A percentile compares a stretch with the other conserved stretches of the same genome.
phyloP scores from a whole-genome alignment of 2,113 vertebrate species.

The Heptranchias perlo region DNA sequence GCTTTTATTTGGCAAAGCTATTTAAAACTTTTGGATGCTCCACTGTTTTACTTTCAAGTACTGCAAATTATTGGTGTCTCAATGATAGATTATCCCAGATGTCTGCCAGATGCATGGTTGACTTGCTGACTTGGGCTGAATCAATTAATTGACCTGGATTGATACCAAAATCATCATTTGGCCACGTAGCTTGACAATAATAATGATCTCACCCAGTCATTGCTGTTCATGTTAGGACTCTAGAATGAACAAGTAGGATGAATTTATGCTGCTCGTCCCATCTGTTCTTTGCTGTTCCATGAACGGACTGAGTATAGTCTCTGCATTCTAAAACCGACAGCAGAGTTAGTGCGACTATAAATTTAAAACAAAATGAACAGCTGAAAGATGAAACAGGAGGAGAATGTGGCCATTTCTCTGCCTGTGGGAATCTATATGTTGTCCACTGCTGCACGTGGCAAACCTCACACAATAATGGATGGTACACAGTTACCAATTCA shows the following conservation, averaged over 20 bases:
- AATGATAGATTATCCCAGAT: slow-evolving; percentile 10
- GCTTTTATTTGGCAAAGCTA: neutral
- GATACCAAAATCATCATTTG: slow-evolving; percentile 15
- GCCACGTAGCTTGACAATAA: slow-evolving; percentile 9
- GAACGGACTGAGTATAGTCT: neutral
- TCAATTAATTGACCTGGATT: slow-evolving; percentile 25
- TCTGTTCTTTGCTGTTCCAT: slow-evolving; percentile 5
- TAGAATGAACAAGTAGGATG: slow-evolving; percentile 27
- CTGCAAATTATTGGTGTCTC: slow-evolving; percentile 19
- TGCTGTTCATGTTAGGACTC: neutral
- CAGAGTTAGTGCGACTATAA: neutral
- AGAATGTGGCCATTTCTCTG: neutral
- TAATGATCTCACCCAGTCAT: neutral
- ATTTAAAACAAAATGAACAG: slow-evolving; percentile 15
- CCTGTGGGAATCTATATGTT: slow-evolving; percentile 1
- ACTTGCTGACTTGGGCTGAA: neutral
- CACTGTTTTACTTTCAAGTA: neutral
- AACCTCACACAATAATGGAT: neutral
- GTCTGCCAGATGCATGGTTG: neutral
- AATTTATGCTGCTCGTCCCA: slow-evolving; percentile 17
- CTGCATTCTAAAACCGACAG: slow-evolving; percentile 1
- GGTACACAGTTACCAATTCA: neutral
- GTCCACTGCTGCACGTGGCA: neutral
- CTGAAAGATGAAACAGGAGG: neutral
- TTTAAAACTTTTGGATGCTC: neutral